Percentiles rank a stretch among this genome's conserved stretches.
These are phyloP conservation scores for Oceanodroma tethys DNA, from an alignment of 2,113 vertebrate species.

Conservation along the genomic window DNA sequence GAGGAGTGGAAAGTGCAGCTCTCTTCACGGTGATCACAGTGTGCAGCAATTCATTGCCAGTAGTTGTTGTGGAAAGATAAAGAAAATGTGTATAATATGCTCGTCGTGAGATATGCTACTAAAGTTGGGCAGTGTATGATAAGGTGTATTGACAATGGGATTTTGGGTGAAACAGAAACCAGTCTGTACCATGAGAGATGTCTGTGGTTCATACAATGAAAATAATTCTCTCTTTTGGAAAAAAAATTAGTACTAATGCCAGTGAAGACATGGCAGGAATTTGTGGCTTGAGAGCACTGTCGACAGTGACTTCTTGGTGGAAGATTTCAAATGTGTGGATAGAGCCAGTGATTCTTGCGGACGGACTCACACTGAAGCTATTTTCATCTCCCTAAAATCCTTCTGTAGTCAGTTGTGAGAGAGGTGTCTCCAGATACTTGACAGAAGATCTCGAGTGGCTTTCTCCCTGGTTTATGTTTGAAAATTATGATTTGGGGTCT, in stretches of 20 bases:
- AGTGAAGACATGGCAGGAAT: background rate
- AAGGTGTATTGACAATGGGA: background rate
- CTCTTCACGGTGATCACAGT: background rate
- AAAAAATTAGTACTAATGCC: background rate
- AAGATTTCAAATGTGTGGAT: background rate
- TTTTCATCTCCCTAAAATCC: background rate
- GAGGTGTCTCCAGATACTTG: background rate
- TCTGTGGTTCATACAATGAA: background rate
- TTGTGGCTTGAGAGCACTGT: background rate
- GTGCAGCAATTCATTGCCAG: background rate
- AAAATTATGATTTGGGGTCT: background rate
- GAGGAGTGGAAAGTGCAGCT: background rate
- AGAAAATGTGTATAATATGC: background rate
- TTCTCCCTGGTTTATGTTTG: background rate
- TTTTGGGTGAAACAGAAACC: background rate
- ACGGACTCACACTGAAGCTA: background rate
- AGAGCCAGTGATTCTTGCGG: background rate
- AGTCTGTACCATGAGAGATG: background rate
- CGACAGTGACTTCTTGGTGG: background rate
- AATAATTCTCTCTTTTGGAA: background rate
- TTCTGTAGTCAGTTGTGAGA: background rate
- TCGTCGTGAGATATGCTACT: fast-evolving
- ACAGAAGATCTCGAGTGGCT: background rate
- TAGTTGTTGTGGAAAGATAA: background rate
- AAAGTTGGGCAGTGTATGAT: background rate